Evolutionary conservation across 1,140 invertebrate species (phyloP), one percentile per base, ranked within the genome.

Genomic region (Eriocheir sinensis): DNA sequence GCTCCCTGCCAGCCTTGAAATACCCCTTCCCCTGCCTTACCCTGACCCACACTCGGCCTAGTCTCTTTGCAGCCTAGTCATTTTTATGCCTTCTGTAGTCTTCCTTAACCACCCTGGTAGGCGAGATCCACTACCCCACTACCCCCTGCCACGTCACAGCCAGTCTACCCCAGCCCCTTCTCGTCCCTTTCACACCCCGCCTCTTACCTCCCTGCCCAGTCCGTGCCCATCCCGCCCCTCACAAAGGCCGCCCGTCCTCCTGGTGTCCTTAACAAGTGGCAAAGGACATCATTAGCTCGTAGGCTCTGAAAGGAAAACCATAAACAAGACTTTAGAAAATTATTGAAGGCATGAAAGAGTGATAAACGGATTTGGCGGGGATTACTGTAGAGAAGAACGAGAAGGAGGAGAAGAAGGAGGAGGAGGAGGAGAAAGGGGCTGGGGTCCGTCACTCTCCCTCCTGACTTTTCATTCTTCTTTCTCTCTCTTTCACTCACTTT

Each of bases 211-310:
- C 21, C 60, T 72, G 2, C 60, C 60, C 27, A n/a, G n/a, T 72
- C 60, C 60, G 0, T 21, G n/a, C 8, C 60, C 44, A 8, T 15
- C 60, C 60, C 30, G 41, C 32, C 48, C 48, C 36, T 72, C 32
- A 90, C 89, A 90, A 90, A 72, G 27, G 53, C 6, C n/a, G 12
- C 15, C 60, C 34, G n/a, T 12, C 53, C 89, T 72, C 27, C 89
- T 72, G 4, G 34, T 38, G 48, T 17, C 53, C 48, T 32, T 27
- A 90, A 90, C 89, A 90, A 90, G 89, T 90, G 89, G 89, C 48
- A 21, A 27, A 90, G 60, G 89, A 90, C 89, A 90, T 90, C 89
- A 90, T 90, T 90, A 90, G 60, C 89, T 90, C 89, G 12, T 72
- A 90, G 32, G 32, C 36, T 32, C 21, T 90, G 89, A 90, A 90